These are phyloP conservation scores for Trissonchulus latispiculum DNA, from an alignment of 2,888 invertebrate species.

Conservation along the genomic window DNA sequence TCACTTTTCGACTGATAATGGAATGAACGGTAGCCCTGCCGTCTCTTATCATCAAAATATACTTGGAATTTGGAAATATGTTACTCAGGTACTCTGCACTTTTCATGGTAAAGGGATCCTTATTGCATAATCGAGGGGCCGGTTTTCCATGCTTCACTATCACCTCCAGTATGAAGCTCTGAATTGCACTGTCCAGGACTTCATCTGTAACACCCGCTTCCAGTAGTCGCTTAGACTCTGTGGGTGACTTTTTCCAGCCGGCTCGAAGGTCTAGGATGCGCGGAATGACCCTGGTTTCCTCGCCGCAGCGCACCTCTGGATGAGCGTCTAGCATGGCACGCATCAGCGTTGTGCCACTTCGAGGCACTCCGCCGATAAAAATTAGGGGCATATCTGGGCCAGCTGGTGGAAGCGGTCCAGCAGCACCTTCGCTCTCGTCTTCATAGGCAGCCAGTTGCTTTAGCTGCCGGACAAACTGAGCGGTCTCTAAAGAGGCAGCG, in stretches of 20 bases:
- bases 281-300: constrained; percentile 57
- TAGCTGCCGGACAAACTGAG: no score
- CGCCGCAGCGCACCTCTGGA: constrained; percentile 80
- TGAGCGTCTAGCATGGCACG: constrained; percentile 96
- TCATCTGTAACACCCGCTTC: constrained; percentile 83
- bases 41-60: constrained; percentile 94
- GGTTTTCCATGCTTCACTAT: constrained; percentile 75
- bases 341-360: constrained; percentile 92
- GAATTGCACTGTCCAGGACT: constrained; percentile 86
- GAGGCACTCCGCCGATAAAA: no score
- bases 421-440: no score
- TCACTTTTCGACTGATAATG: constrained; percentile 80
- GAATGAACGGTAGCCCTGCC: constrained; percentile 97
- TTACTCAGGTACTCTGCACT: constrained; percentile 87
- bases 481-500: no score
- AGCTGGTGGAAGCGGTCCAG: no score
- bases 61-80: constrained; percentile 93
- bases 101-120: constrained; percentile 94
- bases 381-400: background rate
- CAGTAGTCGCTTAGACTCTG: constrained; percentile 75
- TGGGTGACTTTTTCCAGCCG: constrained; percentile 88
- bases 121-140: constrained; percentile 78
- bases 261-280: constrained; percentile 65
- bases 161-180: constrained; percentile 81
- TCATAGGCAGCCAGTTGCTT: no score